Conservation (phyloP, 2,113 vertebrate species). For the Carassius auratus region DNA sequence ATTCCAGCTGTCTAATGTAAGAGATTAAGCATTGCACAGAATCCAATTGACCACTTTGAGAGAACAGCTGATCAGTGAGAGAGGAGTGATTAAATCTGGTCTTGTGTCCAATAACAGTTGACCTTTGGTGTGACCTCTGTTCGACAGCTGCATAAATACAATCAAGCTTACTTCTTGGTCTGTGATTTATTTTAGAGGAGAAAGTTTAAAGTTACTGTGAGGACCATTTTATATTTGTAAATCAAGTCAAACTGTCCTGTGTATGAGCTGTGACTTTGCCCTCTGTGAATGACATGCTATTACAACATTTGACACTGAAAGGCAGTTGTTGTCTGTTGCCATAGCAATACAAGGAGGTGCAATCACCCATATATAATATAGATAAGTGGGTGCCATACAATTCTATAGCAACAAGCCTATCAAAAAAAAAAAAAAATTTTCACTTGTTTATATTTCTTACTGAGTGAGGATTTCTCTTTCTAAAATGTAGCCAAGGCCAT, state of each 20-base stretch:
- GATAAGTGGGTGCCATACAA: slow-evolving; percentile 50
- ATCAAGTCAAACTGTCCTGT: slow-evolving; percentile 31
- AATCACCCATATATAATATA: too few relatives aligned
- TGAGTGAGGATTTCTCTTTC: slow-evolving; percentile 12
- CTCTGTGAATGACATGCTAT: slow-evolving; percentile 36
- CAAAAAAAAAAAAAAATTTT: slow-evolving; percentile 38
- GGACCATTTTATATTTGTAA: background rate
- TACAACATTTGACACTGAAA: slow-evolving; percentile 49
- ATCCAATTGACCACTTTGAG: slow-evolving; percentile 1
- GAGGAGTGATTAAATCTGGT: background rate
- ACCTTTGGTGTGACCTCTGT: slow-evolving; percentile 13
- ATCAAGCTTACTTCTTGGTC: background rate
- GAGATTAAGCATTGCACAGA: slow-evolving; percentile 14
- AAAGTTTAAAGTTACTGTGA: background rate
- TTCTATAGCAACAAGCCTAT: slow-evolving; percentile 67
- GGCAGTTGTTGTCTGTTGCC: slow-evolving; percentile 67
- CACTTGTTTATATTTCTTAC: slow-evolving; percentile 42
- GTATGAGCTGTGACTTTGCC: slow-evolving; percentile 20
- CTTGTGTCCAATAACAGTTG: slow-evolving; percentile 30
- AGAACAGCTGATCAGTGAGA: slow-evolving; percentile 36
- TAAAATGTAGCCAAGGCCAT: slow-evolving; percentile 1
- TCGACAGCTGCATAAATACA: background rate
- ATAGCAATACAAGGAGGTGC: slow-evolving; percentile 67
- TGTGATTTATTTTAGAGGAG: slow-evolving; percentile 1
- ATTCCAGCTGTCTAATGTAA: slow-evolving; percentile 26